Percentiles rank a stretch among this genome's conserved stretches.
Conservation (phyloP, 2,797 vertebrate genomes). For the Morelia viridis region DNA sequence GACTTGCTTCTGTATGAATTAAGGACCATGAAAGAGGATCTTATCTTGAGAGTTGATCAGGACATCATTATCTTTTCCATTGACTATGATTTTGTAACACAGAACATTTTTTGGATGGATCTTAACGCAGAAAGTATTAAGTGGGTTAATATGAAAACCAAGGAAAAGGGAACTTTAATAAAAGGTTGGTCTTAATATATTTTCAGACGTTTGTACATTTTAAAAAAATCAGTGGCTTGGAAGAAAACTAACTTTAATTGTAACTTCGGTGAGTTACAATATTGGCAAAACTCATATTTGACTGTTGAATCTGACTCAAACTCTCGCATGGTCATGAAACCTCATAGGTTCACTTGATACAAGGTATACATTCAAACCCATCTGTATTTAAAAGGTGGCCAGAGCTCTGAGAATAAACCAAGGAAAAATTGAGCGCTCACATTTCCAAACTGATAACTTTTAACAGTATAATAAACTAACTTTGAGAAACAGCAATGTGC, state of each 20-base stretch:
- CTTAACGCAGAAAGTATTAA: conserved; percentile 85
- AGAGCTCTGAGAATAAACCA: not conserved
- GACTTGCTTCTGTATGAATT: conserved; percentile 81
- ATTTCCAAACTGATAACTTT: not conserved
- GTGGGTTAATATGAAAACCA: conserved; percentile 77
- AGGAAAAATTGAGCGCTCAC: not conserved
- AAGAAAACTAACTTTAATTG: not conserved
- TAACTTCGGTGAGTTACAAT: not conserved
- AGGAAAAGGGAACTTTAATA: conserved; percentile 79
- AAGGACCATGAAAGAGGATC: conserved; percentile 73
- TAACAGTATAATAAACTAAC: not conserved
- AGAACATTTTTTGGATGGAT: conserved; percentile 88
- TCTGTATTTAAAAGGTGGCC: not conserved
- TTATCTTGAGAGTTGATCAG: conserved; percentile 74
- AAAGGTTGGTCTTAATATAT: conserved; percentile 79
- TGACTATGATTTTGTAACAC: conserved; percentile 83
- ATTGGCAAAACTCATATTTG: not conserved
- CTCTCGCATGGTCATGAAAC: not conserved
- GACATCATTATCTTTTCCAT: conserved; percentile 82
- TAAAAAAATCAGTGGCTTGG: not conserved
- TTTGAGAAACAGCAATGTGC: not conserved
- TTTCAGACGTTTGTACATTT: not conserved
- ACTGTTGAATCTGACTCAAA: not conserved
- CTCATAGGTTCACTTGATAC: not conserved
- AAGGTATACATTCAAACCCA: not conserved